A percentile compares a stretch with the other conserved stretches of the same genome.
These are phyloP conservation scores for Vireo altiloquus DNA, from an alignment of 2,113 vertebrate species.

Conservation along the genomic window DNA sequence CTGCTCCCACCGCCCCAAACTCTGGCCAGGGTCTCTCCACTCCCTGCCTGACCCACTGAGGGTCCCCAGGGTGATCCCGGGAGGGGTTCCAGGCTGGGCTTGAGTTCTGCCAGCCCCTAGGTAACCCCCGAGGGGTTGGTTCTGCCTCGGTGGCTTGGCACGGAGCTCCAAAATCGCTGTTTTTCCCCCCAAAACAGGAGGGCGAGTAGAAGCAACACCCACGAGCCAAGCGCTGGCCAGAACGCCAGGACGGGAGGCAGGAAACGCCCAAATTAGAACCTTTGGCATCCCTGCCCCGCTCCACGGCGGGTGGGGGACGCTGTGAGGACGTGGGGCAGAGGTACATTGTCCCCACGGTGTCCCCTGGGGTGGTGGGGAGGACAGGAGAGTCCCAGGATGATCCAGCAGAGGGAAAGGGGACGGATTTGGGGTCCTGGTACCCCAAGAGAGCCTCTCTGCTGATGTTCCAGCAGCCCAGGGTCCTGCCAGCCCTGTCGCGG, in stretches of 20 bases:
- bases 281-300: neutral
- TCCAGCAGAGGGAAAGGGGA: neutral
- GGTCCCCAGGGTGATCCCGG: fast-evolving
- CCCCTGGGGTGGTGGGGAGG: fast-evolving
- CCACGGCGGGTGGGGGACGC: fast-evolving
- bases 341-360: fast-evolving
- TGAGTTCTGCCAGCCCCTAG: neutral
- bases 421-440: fast-evolving
- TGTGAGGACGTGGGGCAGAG: fast-evolving
- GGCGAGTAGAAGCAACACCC: neutral
- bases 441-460: neutral
- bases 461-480: neutral
- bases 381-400: fast-evolving
- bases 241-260: fast-evolving
- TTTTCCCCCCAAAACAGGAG: neutral
- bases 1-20: neutral
- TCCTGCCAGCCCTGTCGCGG: neutral
- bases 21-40: fast-evolving
- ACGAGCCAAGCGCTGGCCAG: neutral
- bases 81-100: neutral
- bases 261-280: neutral
- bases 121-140: too few species aligned
- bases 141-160: neutral
- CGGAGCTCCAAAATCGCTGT: neutral
- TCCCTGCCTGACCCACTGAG: fast-evolving